Conservation (phyloP, 1,140 invertebrate species). For the Drosophila malerkotliana region DNA sequence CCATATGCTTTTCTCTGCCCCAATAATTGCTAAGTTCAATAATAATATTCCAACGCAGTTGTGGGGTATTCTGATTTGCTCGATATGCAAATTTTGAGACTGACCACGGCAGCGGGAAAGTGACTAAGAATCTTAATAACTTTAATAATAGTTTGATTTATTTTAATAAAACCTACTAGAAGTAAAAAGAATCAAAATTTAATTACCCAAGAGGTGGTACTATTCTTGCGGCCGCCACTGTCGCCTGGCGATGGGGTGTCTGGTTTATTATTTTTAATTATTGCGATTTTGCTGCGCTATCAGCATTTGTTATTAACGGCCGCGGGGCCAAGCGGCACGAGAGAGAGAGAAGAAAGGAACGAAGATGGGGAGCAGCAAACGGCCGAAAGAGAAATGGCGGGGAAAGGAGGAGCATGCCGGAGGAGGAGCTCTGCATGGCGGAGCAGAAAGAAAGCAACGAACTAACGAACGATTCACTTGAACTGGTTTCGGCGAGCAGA, state of each 20-base stretch:
- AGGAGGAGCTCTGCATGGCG: not conserved
- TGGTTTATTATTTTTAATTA: conserved; percentile 73
- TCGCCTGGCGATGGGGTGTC: conserved; percentile 8
- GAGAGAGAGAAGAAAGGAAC: not conserved
- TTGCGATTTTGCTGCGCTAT: conserved; percentile 73
- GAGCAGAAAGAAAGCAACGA: conserved; percentile 55
- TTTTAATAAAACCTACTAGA: too few species aligned
- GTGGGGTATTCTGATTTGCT: conserved; percentile 35
- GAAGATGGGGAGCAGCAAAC: conserved; percentile 13
- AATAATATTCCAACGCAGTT: conserved; percentile 37
- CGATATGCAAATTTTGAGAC: conserved; percentile 40
- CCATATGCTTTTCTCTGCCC: conserved; percentile 35
- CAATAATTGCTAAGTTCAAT: conserved; percentile 53
- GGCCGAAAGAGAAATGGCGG: not conserved
- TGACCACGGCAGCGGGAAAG: too few species aligned
- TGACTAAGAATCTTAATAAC: too few species aligned
- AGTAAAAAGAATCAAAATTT: too few species aligned
- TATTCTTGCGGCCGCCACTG: conserved; percentile 1
- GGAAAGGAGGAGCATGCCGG: too few species aligned
- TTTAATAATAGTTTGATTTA: too few species aligned
- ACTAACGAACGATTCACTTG: conserved; percentile 62
- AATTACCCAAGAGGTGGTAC: too few species aligned
- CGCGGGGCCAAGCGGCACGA: conserved; percentile 18
- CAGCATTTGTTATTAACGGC: conserved; percentile 62
- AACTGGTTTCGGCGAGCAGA: conserved; percentile 61